Evolutionary conservation across 1,140 invertebrate genomes (phyloP).

Genomic region (Dreissena rostriformis): DNA sequence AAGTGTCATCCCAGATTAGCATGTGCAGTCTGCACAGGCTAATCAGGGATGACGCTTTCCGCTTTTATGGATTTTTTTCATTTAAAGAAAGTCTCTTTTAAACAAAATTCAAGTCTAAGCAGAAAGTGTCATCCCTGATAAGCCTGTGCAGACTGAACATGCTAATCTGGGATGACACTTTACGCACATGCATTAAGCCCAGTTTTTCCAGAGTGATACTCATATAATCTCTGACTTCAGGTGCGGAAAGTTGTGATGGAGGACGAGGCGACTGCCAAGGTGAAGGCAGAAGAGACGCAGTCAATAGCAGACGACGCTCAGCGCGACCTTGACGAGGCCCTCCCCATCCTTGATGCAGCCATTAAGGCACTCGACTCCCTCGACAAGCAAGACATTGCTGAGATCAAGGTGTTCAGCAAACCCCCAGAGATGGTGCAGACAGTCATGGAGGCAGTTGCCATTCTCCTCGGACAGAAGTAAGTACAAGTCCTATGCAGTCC

Average conservation of each 20-base stretch:
- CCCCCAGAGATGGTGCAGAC: conserved; percentile 82
- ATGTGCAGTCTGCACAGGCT: no score
- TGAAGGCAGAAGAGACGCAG: conserved; percentile 81
- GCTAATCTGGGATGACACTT: no score
- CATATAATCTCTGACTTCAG: conserved; percentile 57
- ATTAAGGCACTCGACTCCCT: conserved; percentile 90
- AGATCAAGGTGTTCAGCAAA: conserved; percentile 92
- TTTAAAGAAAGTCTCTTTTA: no score
- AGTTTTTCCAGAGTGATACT: no score
- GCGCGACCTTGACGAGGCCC: conserved; percentile 89
- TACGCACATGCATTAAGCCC: no score
- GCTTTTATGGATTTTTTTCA: no score
- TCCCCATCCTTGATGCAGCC: conserved; percentile 92
- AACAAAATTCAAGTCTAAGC: no score
- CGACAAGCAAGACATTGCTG: conserved; percentile 95
- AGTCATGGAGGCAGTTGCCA: conserved; percentile 92
- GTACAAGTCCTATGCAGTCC: no score
- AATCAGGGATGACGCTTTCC: no score
- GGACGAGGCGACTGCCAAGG: conserved; percentile 81
- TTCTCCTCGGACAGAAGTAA: conserved; percentile 91
- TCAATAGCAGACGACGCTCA: conserved; percentile 81
- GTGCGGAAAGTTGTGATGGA: conserved; percentile 81
- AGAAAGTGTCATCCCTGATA: no score
- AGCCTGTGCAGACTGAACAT: no score
- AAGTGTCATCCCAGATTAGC: no score